Evolutionary conservation across 2,113 vertebrate genomes (phyloP).

Genomic region (Daphoenositta chrysoptera): DNA sequence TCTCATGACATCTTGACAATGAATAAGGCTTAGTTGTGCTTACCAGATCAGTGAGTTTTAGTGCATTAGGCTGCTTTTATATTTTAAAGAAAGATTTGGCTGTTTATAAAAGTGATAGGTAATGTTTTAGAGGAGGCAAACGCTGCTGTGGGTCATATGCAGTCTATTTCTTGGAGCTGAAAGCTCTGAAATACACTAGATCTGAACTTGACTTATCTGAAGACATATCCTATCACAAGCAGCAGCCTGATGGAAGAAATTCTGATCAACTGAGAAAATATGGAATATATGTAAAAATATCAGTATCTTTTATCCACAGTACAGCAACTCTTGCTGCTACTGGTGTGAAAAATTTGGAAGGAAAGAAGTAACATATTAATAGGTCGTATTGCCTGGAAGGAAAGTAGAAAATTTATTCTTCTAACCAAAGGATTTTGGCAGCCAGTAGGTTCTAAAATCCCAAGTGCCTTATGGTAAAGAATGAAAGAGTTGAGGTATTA

Average conservation of each 20-base stretch:
- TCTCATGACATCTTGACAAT: neutral
- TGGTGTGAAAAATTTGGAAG: slow-evolving; percentile 4
- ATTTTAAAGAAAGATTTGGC: neutral
- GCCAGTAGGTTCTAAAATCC: neutral
- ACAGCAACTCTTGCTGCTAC: neutral
- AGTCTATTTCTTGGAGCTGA: neutral
- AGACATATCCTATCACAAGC: neutral
- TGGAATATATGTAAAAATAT: neutral
- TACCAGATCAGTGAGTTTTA: neutral
- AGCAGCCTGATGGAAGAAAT: neutral
- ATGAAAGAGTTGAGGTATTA: neutral
- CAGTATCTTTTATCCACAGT: neutral
- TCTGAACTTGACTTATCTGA: neutral
- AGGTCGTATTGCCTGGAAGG: neutral
- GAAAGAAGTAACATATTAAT: neutral
- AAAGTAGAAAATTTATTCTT: neutral
- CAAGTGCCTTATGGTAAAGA: neutral
- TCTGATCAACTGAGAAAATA: neutral
- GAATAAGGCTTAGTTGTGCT: neutral
- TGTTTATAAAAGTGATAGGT: neutral
- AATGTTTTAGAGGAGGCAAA: neutral
- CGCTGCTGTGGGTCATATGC: neutral
- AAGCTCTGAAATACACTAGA: neutral
- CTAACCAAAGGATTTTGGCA: neutral
- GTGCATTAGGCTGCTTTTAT: neutral